Percentiles rank a stretch among this genome's conserved stretches.
Evolutionary conservation across 1,140 invertebrate species (phyloP).

Genomic region (Dryas iulia): DNA sequence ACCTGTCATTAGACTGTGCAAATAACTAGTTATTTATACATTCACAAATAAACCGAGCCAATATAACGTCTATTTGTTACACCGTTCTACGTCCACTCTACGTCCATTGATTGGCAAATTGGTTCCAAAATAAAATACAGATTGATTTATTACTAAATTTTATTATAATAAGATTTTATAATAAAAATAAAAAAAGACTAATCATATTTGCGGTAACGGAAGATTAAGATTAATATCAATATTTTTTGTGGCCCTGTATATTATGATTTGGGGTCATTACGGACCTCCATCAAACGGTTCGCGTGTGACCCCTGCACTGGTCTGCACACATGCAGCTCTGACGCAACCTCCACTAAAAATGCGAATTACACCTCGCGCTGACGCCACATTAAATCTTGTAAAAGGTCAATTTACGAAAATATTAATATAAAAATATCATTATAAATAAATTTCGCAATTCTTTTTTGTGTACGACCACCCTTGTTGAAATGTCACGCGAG

Average conservation of each 20-base stretch:
- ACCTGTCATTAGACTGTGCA: constrained; percentile 73
- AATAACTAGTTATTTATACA: constrained; percentile 73
- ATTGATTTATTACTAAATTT: constrained; percentile 33
- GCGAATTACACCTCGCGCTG: constrained; percentile 27
- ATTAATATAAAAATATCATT: constrained; percentile 12
- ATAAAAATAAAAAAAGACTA: constrained; percentile 23
- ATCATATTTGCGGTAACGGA: constrained; percentile 48
- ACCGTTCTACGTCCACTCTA: constrained; percentile 38
- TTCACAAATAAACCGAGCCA: constrained; percentile 49
- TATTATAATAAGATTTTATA: constrained; percentile 11
- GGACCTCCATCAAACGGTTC: constrained; percentile 42
- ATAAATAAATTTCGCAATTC: not conserved
- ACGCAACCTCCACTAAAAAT: constrained; percentile 43
- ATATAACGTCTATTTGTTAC: constrained; percentile 45
- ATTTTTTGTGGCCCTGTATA: constrained; percentile 55
- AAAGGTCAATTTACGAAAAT: constrained; percentile 18
- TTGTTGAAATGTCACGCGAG: not conserved
- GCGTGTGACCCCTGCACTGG: constrained; percentile 20
- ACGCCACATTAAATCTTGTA: constrained; percentile 17
- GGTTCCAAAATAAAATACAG: constrained; percentile 35
- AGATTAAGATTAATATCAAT: constrained; percentile 70
- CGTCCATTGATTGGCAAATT: constrained; percentile 58
- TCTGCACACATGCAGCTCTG: constrained; percentile 42
- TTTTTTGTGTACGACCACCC: not conserved
- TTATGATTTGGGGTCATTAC: constrained; percentile 67